These are phyloP conservation scores for Parnassius glacialis DNA, from an alignment of 2,888 invertebrate species.

Conservation along the genomic window DNA sequence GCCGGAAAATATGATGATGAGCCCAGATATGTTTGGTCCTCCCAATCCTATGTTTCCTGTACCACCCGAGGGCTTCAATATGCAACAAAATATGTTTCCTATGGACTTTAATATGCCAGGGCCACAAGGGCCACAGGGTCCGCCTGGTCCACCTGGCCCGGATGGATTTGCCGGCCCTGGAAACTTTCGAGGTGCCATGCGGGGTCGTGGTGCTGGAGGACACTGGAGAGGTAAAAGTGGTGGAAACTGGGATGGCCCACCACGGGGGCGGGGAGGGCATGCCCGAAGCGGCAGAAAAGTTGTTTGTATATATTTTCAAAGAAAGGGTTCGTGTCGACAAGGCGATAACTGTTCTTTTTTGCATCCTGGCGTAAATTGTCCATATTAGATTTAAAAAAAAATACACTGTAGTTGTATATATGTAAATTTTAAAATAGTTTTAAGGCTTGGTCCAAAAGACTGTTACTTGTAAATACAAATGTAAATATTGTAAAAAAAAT, in stretches of 20 bases:
- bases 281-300: conserved; percentile 78
- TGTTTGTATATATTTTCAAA: conserved; percentile 89
- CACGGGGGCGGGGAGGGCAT: conserved; percentile 70
- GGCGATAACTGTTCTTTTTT: conserved; percentile 91
- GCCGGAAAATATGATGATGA: conserved; percentile 74
- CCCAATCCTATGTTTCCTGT: conserved; percentile 60
- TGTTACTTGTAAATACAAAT: conserved; percentile 50
- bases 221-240: conserved; percentile 76
- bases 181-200: conserved; percentile 79
- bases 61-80: conserved; percentile 67
- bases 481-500: conserved; percentile 42
- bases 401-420: conserved; percentile 24
- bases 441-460: conserved; percentile 48
- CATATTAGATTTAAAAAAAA: conserved; percentile 47
- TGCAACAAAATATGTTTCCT: conserved; percentile 74
- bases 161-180: conserved; percentile 62
- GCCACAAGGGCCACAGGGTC: conserved; percentile 50
- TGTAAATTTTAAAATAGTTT: conserved; percentile 19
- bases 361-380: conserved; percentile 87
- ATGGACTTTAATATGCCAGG: conserved; percentile 76
- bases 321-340: conserved; percentile 89
- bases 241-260: conserved; percentile 72
- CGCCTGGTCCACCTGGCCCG: conserved; percentile 58
- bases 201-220: conserved; percentile 74
- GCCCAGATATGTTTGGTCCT: conserved; percentile 65